phyloP scores from a whole-genome alignment of 2,113 vertebrate genomes.

The Pantherophis guttatus region DNA sequence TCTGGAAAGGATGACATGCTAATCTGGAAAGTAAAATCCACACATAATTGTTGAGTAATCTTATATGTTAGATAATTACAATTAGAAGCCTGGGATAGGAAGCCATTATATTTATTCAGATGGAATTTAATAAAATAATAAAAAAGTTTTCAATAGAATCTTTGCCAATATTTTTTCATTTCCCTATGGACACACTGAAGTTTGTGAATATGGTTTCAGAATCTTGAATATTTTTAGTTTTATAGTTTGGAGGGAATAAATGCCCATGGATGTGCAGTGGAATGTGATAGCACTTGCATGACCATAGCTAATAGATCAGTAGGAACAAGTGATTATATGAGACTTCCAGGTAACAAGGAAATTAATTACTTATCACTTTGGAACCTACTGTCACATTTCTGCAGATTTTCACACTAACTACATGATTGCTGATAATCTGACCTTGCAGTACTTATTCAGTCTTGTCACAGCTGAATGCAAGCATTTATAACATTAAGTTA shows the following conservation, averaged over 20 bases:
- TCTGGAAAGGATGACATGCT: background rate
- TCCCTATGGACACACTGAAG: background rate
- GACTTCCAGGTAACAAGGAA: background rate
- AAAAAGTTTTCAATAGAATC: background rate
- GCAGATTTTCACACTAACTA: constrained; percentile 46
- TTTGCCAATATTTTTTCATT: background rate
- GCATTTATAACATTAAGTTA: constrained; percentile 57
- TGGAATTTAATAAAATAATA: background rate
- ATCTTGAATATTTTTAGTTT: background rate
- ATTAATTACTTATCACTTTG: constrained; percentile 47
- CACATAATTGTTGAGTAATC: background rate
- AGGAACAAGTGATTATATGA: background rate
- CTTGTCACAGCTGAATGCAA: constrained; percentile 65
- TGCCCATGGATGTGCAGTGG: background rate
- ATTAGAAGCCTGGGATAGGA: background rate
- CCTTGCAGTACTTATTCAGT: constrained; percentile 49
- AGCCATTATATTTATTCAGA: background rate
- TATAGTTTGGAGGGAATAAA: background rate
- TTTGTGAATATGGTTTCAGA: background rate
- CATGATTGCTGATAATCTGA: constrained; percentile 39
- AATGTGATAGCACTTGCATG: too few species aligned
- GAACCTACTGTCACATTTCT: constrained; percentile 29
- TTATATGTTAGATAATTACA: background rate
- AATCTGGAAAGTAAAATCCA: background rate
- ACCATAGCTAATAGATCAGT: background rate